Percentiles rank a stretch among this genome's conserved stretches.
These are phyloP conservation scores for Coelinius sp. DNA, from an alignment of 2,888 invertebrate species.

Conservation along the genomic window DNA sequence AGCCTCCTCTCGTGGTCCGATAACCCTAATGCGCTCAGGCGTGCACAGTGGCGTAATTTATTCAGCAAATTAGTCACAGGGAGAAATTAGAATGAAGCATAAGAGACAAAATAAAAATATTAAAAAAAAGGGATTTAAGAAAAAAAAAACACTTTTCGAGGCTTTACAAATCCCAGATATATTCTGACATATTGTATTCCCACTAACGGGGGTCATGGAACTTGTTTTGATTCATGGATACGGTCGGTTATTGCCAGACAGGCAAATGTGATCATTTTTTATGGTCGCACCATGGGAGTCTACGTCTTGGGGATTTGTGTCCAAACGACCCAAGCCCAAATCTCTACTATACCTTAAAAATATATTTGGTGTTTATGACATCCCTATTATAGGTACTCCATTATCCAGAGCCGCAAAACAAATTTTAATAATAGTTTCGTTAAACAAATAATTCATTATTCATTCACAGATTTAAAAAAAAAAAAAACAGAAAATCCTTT, in stretches of 20 bases:
- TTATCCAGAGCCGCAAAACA: too few species aligned
- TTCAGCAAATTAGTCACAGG: neutral
- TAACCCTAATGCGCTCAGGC: slow-evolving; percentile 3
- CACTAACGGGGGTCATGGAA: slow-evolving; percentile 25
- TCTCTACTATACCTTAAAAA: neutral
- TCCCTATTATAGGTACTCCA: neutral
- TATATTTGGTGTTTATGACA: neutral
- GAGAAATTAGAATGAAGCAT: neutral
- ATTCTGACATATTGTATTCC: slow-evolving; percentile 7
- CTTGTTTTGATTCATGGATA: slow-evolving; percentile 14
- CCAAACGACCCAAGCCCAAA: neutral
- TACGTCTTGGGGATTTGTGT: neutral
- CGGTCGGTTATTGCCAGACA: neutral
- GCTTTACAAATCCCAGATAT: neutral
- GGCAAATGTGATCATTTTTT: slow-evolving; percentile 28
- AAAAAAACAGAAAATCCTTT: neutral
- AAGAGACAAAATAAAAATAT: too few species aligned
- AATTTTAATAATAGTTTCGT: neutral
- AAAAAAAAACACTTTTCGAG: neutral
- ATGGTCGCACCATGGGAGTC: slow-evolving; percentile 18
- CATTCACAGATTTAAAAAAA: too few species aligned
- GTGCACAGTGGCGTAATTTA: neutral
- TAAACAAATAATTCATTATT: neutral
- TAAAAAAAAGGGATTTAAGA: neutral
- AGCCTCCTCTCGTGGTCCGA: neutral